These are phyloP conservation scores for Chloroceryle inda DNA, from an alignment of 2,797 vertebrate genomes.

Conservation along the genomic window DNA sequence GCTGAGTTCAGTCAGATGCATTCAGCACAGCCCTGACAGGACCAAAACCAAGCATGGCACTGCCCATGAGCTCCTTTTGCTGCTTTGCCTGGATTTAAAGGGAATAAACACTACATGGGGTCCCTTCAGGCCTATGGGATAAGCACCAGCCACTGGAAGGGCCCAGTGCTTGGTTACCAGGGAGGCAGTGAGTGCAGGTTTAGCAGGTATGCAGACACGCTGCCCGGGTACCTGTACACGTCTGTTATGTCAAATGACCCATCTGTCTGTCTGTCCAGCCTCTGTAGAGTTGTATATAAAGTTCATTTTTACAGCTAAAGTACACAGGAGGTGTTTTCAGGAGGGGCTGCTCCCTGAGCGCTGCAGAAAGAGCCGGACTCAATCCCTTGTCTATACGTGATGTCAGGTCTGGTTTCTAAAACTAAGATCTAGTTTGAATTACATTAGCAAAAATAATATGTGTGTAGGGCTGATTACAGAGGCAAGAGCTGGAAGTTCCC, in stretches of 20 bases:
- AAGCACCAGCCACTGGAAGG: not conserved
- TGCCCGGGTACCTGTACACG: fast-evolving
- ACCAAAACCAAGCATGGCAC: fast-evolving
- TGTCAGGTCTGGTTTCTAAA: not conserved
- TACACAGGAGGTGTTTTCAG: fast-evolving
- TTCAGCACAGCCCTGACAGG: fast-evolving
- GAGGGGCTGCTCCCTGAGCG: not conserved
- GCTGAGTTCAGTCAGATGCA: not conserved
- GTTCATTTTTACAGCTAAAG: no score
- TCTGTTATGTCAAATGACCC: fast-evolving
- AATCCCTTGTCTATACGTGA: fast-evolving
- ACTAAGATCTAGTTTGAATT: not conserved
- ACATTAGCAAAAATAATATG: not conserved
- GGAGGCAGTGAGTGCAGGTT: fast-evolving
- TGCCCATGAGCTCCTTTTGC: not conserved
- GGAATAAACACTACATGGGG: fast-evolving
- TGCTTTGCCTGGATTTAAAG: no score
- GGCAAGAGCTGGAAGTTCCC: not conserved
- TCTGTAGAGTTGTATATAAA: fast-evolving
- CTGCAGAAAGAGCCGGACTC: fast-evolving
- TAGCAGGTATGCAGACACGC: fast-evolving
- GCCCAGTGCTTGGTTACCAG: not conserved
- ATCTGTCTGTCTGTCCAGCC: not conserved
- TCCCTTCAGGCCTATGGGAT: not conserved
- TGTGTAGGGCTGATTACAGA: no score